Percentiles rank a stretch among this genome's conserved stretches.
These are phyloP conservation scores for Gryllus longicercus DNA, from an alignment of 2,888 invertebrate genomes.

Conservation along the genomic window DNA sequence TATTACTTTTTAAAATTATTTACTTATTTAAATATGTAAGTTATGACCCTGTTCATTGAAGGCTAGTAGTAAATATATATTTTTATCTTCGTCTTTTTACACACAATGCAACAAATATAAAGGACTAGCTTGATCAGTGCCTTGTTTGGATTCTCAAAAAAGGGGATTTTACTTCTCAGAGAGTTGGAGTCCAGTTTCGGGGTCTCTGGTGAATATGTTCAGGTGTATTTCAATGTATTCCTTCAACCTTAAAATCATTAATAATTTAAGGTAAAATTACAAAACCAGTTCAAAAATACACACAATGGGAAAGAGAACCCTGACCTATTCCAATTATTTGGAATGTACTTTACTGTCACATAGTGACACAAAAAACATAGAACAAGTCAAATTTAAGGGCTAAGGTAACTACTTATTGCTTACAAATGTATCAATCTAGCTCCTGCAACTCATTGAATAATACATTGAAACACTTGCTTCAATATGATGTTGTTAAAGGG, in stretches of 20 bases:
- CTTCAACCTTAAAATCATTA: neutral
- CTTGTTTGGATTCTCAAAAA: constrained; percentile 4
- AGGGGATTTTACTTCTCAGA: constrained; percentile 18
- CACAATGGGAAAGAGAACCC: neutral
- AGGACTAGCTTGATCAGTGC: constrained; percentile 20
- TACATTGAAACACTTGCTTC: neutral
- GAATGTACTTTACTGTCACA: neutral
- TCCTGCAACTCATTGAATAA: neutral
- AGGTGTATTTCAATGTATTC: constrained; percentile 1
- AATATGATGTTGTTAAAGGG: neutral
- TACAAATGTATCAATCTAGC: neutral
- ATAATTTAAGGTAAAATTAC: neutral
- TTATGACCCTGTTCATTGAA: constrained; percentile 40
- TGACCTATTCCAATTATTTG: neutral
- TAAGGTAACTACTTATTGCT: neutral
- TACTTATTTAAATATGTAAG: constrained; percentile 36
- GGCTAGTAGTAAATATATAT: constrained; percentile 37
- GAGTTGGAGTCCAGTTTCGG: neutral
- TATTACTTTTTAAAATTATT: constrained; percentile 36
- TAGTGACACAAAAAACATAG: neutral
- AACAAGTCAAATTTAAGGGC: neutral
- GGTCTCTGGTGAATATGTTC: neutral
- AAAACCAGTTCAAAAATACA: neutral
- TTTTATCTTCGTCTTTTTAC: constrained; percentile 24
- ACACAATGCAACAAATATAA: constrained; percentile 24